phyloP scores from a whole-genome alignment of 2,797 vertebrate genomes.

The Balearica regulorum region DNA sequence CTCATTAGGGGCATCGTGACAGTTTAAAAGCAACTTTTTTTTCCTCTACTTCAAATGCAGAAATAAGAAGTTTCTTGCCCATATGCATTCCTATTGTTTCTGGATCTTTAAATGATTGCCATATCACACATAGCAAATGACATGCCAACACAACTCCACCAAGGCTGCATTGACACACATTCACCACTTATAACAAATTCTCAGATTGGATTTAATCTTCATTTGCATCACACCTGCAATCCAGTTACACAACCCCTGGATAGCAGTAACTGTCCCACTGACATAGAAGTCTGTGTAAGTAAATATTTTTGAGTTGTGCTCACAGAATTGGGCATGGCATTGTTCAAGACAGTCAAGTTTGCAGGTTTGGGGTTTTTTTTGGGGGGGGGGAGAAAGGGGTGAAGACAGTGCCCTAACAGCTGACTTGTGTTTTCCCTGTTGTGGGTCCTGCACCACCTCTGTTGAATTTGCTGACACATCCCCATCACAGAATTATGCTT shows the following conservation, averaged over 20 bases:
- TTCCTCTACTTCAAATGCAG: neutral
- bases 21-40: neutral
- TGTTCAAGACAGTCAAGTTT: neutral
- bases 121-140: accelerated
- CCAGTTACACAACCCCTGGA: neutral
- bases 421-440: neutral
- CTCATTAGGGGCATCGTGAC: neutral
- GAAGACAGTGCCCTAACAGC: neutral
- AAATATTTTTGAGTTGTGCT: neutral
- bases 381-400: too few species aligned
- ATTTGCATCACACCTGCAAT: neutral
- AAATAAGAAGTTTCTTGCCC: neutral
- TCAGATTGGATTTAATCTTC: neutral
- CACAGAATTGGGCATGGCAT: neutral
- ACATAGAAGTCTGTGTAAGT: accelerated
- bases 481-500: neutral
- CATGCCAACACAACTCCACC: neutral
- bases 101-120: neutral
- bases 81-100: accelerated
- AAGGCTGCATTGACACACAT: neutral
- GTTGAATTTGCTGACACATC: neutral
- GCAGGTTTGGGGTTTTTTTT: too few species aligned
- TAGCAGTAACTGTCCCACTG: neutral
- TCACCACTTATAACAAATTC: neutral
- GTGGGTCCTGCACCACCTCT: neutral